Percentiles rank a stretch among this genome's conserved stretches.
phyloP scores from a whole-genome alignment of 2,888 invertebrate species.

The Drosophila prolongata region DNA sequence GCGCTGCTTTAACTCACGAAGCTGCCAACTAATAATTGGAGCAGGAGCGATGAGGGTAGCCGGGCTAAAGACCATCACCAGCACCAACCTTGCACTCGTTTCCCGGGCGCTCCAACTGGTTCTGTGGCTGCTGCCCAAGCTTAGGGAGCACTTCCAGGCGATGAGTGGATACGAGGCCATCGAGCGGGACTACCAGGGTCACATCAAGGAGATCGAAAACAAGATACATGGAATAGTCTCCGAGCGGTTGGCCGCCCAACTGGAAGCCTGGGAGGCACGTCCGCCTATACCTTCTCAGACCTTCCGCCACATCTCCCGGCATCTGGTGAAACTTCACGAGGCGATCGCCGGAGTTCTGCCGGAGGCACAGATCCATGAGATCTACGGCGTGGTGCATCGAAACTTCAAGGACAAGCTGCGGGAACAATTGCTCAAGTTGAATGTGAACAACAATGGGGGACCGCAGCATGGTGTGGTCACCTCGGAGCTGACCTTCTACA shows the following conservation, averaged over 20 bases:
- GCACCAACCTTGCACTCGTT: slow-evolving; percentile 95
- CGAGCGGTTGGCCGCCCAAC: slow-evolving; percentile 91
- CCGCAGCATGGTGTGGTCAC: slow-evolving; percentile 98
- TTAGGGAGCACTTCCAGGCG: slow-evolving; percentile 89
- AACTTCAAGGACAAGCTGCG: slow-evolving; percentile 94
- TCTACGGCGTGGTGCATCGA: slow-evolving; percentile 92
- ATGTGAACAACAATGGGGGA: slow-evolving; percentile 97
- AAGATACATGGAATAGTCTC: slow-evolving; percentile 96
- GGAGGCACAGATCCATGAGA: slow-evolving; percentile 89
- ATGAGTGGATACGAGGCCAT: slow-evolving; percentile 88
- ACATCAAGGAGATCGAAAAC: slow-evolving; percentile 95
- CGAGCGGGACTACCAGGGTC: slow-evolving; percentile 92
- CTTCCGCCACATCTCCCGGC: slow-evolving; percentile 93
- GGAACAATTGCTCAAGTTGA: slow-evolving; percentile 93
- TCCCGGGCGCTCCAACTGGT: slow-evolving; percentile 93
- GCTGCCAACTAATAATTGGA: slow-evolving; percentile 97
- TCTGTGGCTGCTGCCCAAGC: slow-evolving; percentile 91
- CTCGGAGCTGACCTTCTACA: slow-evolving; percentile 95
- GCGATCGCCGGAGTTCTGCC: slow-evolving; percentile 94
- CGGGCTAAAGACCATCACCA: slow-evolving; percentile 96
- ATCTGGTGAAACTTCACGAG: slow-evolving; percentile 95
- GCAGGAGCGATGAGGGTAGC: slow-evolving; percentile 98
- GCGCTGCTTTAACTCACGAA: slow-evolving; percentile 93
- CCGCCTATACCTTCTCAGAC: slow-evolving; percentile 97
- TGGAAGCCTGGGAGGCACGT: slow-evolving; percentile 95